phyloP scores from a whole-genome alignment of 1,140 invertebrate species.

The Panagrolaimus sp. region DNA sequence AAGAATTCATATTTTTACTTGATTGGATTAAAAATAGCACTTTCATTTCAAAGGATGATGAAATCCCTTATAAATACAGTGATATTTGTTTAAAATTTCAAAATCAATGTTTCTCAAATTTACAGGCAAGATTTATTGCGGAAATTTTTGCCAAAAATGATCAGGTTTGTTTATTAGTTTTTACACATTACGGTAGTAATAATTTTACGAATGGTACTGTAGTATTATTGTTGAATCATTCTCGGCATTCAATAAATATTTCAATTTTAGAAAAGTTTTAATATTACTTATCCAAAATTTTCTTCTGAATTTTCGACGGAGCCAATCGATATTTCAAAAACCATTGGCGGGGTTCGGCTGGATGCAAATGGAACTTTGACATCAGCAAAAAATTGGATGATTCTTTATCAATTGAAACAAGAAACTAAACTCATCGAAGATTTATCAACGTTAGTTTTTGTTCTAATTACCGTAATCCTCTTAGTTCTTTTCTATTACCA shows the following conservation, averaged over 20 bases:
- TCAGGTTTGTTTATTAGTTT: slow-evolving; percentile 17
- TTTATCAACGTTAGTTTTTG: slow-evolving; percentile 23
- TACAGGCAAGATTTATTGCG: slow-evolving; percentile 42
- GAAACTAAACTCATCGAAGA: slow-evolving; percentile 21
- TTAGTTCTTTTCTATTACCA: no score
- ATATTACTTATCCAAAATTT: slow-evolving; percentile 45
- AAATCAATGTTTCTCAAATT: slow-evolving; percentile 49
- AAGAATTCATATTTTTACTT: slow-evolving; percentile 34
- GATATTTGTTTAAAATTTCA: slow-evolving; percentile 47
- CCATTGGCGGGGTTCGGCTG: slow-evolving; percentile 39
- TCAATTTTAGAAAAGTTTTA: slow-evolving; percentile 26
- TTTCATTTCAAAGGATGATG: slow-evolving; percentile 28
- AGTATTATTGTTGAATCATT: neutral
- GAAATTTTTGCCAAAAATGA: slow-evolving; percentile 41
- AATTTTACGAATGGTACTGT: neutral
- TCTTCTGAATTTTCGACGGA: slow-evolving; percentile 36
- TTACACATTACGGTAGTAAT: slow-evolving; percentile 25
- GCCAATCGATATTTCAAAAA: slow-evolving; percentile 41
- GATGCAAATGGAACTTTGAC: slow-evolving; percentile 19
- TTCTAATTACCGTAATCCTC: neutral
- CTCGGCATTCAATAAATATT: neutral
- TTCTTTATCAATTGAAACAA: slow-evolving; percentile 47
- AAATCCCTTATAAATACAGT: slow-evolving; percentile 31
- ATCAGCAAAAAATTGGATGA: slow-evolving; percentile 42
- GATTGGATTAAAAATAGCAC: slow-evolving; percentile 34